phyloP scores from a whole-genome alignment of 1,140 invertebrate species.

The Mesaphorura yosii region DNA sequence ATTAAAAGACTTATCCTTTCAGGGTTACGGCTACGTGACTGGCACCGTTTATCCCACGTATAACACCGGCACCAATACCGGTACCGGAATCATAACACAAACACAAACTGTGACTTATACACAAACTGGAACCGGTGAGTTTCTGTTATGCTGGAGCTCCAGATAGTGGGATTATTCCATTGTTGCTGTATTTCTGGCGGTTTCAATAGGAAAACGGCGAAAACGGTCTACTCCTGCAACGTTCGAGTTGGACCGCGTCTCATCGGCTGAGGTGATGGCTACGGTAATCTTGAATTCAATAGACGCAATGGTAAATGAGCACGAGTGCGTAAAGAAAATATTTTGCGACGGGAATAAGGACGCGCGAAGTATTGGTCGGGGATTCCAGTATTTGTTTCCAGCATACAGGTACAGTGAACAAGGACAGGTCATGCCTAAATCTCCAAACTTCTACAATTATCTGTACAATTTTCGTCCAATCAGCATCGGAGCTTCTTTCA shows the following conservation, averaged over 20 bases:
- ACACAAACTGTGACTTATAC: constrained; percentile 1
- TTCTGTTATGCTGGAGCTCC: no score
- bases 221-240: background rate
- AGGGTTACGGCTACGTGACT: background rate
- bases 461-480: no score
- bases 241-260: constrained; percentile 13
- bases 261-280: constrained; percentile 15
- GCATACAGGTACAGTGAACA: constrained; percentile 26
- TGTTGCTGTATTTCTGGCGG: background rate
- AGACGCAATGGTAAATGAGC: constrained; percentile 23
- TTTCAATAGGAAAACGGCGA: background rate
- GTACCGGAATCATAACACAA: background rate
- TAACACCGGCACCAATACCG: constrained; percentile 2
- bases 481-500: constrained; percentile 24
- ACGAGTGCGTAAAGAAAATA: constrained; percentile 24
- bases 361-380: constrained; percentile 14
- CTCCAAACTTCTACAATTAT: no score
- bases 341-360: constrained; percentile 29
- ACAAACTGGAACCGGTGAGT: background rate
- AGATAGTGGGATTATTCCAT: no score
- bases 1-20: background rate
- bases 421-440: no score
- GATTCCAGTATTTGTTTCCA: constrained; percentile 26
- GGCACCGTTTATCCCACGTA: background rate
- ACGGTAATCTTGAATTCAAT: constrained; percentile 12